Percentiles rank a stretch among this genome's conserved stretches.
phyloP scores from a whole-genome alignment of 2,888 invertebrate genomes.

The Pollenia amentaria region DNA sequence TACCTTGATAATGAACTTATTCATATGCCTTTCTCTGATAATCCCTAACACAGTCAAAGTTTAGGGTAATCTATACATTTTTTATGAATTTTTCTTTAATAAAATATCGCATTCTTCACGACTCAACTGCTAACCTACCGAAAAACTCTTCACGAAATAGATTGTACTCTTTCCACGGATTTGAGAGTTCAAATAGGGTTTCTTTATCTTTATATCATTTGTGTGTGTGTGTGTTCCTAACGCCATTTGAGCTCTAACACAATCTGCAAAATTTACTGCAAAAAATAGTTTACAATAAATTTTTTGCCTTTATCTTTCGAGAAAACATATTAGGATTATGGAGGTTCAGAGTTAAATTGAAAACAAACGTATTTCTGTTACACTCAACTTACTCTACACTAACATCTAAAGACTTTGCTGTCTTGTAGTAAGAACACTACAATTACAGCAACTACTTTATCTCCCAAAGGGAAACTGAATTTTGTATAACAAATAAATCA shows the following conservation, averaged over 20 bases:
- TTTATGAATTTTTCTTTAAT: too few relatives aligned
- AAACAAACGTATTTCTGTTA: constrained; percentile 50
- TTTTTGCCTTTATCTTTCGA: constrained; percentile 55
- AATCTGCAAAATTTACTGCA: constrained; percentile 62
- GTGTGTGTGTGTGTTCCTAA: constrained; percentile 26
- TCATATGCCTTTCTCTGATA: too few relatives aligned
- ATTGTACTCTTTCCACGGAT: too few relatives aligned
- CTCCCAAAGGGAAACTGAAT: too few relatives aligned
- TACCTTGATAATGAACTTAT: too few relatives aligned
- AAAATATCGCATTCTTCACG: too few relatives aligned
- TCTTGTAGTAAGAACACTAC: background rate
- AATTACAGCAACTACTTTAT: background rate
- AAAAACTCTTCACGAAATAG: too few relatives aligned
- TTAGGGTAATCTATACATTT: too few relatives aligned
- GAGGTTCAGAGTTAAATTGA: constrained; percentile 60
- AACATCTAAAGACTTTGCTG: background rate
- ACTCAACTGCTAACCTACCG: too few relatives aligned
- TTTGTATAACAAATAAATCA: too few relatives aligned
- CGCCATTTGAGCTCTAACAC: constrained; percentile 59
- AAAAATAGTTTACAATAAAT: constrained; percentile 65
- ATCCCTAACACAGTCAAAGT: too few relatives aligned
- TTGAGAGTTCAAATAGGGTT: too few relatives aligned
- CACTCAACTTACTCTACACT: background rate
- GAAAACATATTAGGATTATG: constrained; percentile 61
- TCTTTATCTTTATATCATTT: background rate